phyloP scores from a whole-genome alignment of 2,888 invertebrate species.

The Rhingia rostrata region DNA sequence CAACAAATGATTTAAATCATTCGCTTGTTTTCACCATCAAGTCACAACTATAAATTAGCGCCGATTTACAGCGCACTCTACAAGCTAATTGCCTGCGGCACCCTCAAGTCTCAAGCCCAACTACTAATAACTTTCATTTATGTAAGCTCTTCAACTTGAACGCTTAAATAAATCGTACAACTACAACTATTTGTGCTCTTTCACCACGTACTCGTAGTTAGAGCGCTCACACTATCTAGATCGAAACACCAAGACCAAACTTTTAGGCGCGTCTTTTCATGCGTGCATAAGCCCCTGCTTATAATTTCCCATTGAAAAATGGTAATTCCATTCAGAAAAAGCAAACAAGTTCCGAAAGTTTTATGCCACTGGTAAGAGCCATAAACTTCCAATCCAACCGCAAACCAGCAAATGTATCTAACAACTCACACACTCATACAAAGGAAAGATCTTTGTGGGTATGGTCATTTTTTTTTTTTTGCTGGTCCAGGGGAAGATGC shows the following conservation, averaged over 20 bases:
- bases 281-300: constrained; percentile 7
- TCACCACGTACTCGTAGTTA: not conserved
- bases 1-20: constrained; percentile 52
- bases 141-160: constrained; percentile 5
- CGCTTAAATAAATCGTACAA: not conserved
- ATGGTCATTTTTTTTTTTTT: constrained; percentile 26
- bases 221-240: constrained; percentile 21
- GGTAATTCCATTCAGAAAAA: constrained; percentile 25
- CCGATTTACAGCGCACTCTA: constrained; percentile 5
- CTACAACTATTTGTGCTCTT: not conserved
- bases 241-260: constrained; percentile 13
- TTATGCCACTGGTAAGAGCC: not conserved
- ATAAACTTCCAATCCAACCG: not conserved
- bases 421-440: not conserved
- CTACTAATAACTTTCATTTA: constrained; percentile 17
- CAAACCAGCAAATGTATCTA: not conserved
- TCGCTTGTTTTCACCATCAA: not conserved
- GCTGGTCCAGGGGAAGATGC: no score
- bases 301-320: constrained; percentile 29
- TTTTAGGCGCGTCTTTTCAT: constrained; percentile 10
- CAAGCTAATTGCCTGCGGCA: constrained; percentile 6
- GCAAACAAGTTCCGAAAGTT: constrained; percentile 47
- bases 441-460: constrained; percentile 13
- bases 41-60: not conserved
- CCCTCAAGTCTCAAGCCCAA: constrained; percentile 11